phyloP scores from a whole-genome alignment of 37 sponge, comb jelly and placozoan genomes.

The Theonella swinhoei region DNA sequence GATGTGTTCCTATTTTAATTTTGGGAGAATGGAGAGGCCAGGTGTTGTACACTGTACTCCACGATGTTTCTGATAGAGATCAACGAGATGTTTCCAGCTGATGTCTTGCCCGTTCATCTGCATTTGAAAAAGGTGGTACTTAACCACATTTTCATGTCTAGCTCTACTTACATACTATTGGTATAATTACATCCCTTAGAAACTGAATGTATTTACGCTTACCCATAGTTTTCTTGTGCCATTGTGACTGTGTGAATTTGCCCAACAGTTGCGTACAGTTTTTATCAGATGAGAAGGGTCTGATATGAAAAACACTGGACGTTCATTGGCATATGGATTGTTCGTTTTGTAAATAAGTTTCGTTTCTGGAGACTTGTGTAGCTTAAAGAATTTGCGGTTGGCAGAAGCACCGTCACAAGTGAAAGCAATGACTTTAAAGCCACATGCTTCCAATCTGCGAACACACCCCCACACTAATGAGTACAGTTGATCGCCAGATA shows the following conservation, averaged over 20 bases:
- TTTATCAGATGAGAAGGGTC: conserved; percentile 28
- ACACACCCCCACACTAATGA: conserved; percentile 20
- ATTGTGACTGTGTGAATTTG: conserved; percentile 30
- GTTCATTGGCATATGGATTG: not conserved
- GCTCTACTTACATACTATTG: too few species aligned
- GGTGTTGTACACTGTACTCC: not conserved
- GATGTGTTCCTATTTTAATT: conserved; percentile 35
- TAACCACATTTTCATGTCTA: too few species aligned
- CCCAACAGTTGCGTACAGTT: conserved; percentile 29
- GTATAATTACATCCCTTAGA: too few species aligned
- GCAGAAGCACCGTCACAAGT: conserved; percentile 26
- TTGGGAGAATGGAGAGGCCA: conserved; percentile 34
- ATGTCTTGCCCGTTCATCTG: conserved; percentile 39
- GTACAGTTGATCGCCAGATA: conserved; percentile 12
- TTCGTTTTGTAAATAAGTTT: not conserved
- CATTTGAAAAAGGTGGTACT: not conserved
- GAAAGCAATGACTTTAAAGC: conserved; percentile 11
- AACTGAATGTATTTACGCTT: not conserved
- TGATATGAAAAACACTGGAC: conserved; percentile 14
- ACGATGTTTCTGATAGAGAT: conserved; percentile 34
- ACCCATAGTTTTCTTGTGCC: conserved; percentile 35
- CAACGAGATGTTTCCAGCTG: conserved; percentile 31
- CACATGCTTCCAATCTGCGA: not conserved
- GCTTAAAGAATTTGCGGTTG: conserved; percentile 19
- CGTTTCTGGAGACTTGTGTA: conserved; percentile 1